These are phyloP conservation scores for Phorcus lineatus DNA, from an alignment of 2,888 invertebrate species.

Conservation along the genomic window DNA sequence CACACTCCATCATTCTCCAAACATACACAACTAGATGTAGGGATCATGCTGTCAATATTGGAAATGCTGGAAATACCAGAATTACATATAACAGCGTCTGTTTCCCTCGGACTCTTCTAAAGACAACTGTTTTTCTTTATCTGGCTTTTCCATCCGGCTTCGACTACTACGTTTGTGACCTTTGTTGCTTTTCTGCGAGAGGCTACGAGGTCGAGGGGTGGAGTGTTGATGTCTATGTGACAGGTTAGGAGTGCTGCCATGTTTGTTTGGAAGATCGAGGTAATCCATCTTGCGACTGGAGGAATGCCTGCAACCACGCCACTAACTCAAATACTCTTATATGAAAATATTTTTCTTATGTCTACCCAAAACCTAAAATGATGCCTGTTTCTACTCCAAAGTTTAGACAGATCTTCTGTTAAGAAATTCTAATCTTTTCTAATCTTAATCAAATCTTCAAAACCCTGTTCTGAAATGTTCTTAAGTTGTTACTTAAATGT, in stretches of 20 bases:
- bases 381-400: too few relatives aligned
- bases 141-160: neutral
- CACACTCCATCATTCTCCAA: too few relatives aligned
- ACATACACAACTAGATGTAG: neutral
- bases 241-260: neutral
- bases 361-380: too few relatives aligned
- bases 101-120: neutral
- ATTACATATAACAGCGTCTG: constrained; percentile 15
- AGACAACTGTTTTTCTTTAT: neutral
- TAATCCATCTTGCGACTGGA: neutral
- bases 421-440: too few relatives aligned
- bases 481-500: too few relatives aligned
- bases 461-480: too few relatives aligned
- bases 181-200: neutral
- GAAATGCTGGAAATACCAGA: constrained; percentile 16
- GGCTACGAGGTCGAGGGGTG: neutral
- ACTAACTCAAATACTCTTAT: too few relatives aligned
- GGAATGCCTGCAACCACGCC: neutral
- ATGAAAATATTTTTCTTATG: too few relatives aligned
- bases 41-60: constrained; percentile 12
- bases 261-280: neutral
- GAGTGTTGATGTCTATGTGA: neutral
- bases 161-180: neutral
- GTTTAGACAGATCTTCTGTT: too few relatives aligned
- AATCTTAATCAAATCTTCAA: too few relatives aligned